Evolutionary conservation across 53 echinoderm and acorn worm genomes (phyloP).

Genomic region (Pentamera pediparva): DNA sequence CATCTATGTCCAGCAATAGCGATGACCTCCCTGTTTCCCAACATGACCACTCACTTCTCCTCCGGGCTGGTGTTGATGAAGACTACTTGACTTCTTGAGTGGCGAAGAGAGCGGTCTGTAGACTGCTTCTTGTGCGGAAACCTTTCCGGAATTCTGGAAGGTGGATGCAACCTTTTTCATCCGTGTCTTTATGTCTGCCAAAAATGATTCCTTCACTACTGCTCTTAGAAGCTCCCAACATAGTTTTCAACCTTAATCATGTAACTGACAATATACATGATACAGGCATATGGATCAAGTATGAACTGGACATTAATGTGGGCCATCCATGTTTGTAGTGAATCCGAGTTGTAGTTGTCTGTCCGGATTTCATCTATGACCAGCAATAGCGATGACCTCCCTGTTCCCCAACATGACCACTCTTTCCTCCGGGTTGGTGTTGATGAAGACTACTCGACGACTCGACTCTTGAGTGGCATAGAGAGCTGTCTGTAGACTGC

Average conservation of each 20-base stretch:
- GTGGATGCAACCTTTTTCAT: conserved; percentile 10
- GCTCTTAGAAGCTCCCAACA: not conserved
- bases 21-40: not conserved
- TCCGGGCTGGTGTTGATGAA: conserved; percentile 16
- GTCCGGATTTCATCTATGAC: no score
- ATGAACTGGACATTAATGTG: conserved; percentile 43
- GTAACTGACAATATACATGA: conserved; percentile 32
- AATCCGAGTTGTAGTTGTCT: conserved; percentile 20
- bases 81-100: conserved; percentile 7
- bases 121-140: conserved; percentile 43
- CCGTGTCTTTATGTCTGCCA: not conserved
- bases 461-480: no score
- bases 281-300: conserved; percentile 35
- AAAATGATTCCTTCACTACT: conserved; percentile 7
- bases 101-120: conserved; percentile 28
- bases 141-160: conserved; percentile 30
- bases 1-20: no score
- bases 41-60: conserved; percentile 22
- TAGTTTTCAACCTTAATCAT: conserved; percentile 23
- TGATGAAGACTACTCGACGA: conserved; percentile 27
- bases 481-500: conserved; percentile 30
- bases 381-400: not conserved
- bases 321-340: conserved; percentile 26
- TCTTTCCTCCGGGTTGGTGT: conserved; percentile 14
- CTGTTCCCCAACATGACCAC: conserved; percentile 2